A percentile compares a stretch with the other conserved stretches of the same genome.
Conservation (phyloP, 2,113 vertebrate genomes). For the Elaphurus davidianus region DNA sequence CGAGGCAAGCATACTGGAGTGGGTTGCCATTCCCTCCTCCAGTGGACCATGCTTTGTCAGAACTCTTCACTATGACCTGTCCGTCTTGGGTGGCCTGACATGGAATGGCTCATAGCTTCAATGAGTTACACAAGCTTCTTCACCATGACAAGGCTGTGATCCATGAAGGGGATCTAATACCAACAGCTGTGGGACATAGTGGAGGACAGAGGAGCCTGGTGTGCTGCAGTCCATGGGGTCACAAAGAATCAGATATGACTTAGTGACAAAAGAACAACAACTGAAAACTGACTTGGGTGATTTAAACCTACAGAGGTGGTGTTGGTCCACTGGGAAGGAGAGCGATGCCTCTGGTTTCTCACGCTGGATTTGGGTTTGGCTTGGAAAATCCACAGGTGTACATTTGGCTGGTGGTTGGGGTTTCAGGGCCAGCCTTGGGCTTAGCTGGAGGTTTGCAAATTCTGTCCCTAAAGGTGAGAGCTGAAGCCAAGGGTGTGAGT, state of each 20-base stretch:
- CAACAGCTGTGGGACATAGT: not conserved
- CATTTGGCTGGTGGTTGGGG: not conserved
- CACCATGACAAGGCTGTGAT: not conserved
- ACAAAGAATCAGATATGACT: not conserved
- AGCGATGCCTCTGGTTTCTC: not conserved
- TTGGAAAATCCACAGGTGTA: not conserved
- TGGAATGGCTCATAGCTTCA: not conserved
- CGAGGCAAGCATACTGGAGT: fast-evolving
- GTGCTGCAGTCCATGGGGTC: not conserved
- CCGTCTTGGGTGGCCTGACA: not conserved
- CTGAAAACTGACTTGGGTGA: not conserved
- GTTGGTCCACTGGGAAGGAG: not conserved
- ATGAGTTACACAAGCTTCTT: not conserved
- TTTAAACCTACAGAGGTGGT: not conserved
- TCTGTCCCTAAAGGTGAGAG: not conserved
- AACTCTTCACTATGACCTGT: not conserved
- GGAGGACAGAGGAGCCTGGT: not conserved
- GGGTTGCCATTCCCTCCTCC: not conserved
- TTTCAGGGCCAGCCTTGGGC: not conserved
- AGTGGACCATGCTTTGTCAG: not conserved
- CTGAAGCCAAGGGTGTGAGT: not conserved
- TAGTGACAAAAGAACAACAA: not conserved
- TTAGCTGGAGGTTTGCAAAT: not conserved
- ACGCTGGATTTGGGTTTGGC: not conserved
- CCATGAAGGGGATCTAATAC: not conserved